These are phyloP conservation scores for Leucozona laternaria DNA, from an alignment of 2,888 invertebrate species.

Conservation along the genomic window DNA sequence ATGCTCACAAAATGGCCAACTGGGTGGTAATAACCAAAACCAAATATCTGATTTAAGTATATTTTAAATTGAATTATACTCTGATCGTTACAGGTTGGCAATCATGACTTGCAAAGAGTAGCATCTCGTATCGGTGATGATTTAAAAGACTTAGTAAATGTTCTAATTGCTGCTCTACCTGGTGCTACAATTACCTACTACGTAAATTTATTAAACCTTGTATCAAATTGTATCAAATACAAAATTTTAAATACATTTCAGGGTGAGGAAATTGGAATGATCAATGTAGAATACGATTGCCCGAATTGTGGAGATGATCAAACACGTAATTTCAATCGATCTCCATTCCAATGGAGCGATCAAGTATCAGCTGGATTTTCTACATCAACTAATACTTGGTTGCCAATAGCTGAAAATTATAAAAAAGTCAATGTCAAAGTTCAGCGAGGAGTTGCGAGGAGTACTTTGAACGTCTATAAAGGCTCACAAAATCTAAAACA, in stretches of 20 bases:
- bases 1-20: constrained; percentile 84
- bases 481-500: constrained; percentile 84
- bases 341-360: constrained; percentile 87
- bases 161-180: constrained; percentile 88
- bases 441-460: constrained; percentile 84
- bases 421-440: constrained; percentile 85
- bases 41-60: constrained; percentile 80
- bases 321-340: constrained; percentile 83
- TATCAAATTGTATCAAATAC: too few relatives aligned
- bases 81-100: constrained; percentile 84
- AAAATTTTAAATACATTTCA: constrained; percentile 31
- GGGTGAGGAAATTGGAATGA: constrained; percentile 90
- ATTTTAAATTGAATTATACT: not conserved
- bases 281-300: constrained; percentile 83
- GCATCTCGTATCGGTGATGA: constrained; percentile 86
- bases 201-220: constrained; percentile 83
- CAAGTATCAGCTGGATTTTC: constrained; percentile 86
- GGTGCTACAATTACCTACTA: constrained; percentile 92
- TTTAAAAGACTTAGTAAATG: constrained; percentile 87
- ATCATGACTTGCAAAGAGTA: constrained; percentile 88
- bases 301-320: constrained; percentile 77
- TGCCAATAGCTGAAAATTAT: constrained; percentile 88
- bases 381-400: constrained; percentile 86
- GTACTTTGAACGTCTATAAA: constrained; percentile 86
- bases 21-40: constrained; percentile 85